Conservation (phyloP, 2,797 vertebrate species). For the Sebastolobus alascanus region DNA sequence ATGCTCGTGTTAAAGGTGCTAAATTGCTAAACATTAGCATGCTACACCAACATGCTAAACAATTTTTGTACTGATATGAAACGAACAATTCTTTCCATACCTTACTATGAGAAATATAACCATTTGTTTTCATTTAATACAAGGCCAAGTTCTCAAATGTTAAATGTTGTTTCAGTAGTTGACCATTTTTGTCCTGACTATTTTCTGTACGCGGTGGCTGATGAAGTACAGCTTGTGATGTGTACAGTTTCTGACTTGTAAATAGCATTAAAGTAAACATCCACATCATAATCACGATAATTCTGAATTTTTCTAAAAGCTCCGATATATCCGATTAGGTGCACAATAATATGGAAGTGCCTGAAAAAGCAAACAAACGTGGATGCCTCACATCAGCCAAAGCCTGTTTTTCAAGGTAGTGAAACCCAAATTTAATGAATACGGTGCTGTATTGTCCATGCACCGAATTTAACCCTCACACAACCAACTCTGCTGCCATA, state of each 20-base stretch:
- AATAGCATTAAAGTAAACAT: neutral
- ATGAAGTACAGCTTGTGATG: neutral
- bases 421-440: neutral
- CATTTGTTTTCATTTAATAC: too few relatives aligned
- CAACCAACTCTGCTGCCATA: neutral
- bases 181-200: too few relatives aligned
- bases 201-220: neutral
- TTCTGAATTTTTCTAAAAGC: neutral
- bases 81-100: too few relatives aligned
- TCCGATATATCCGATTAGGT: too few relatives aligned
- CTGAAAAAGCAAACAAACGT: neutral
- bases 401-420: neutral
- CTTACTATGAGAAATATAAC: too few relatives aligned
- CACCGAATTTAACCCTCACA: neutral
- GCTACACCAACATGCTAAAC: neutral
- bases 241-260: neutral
- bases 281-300: neutral
- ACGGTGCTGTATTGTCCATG: neutral
- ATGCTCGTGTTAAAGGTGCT: neutral
- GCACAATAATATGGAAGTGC: neutral
- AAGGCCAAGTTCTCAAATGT: neutral
- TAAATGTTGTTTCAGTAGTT: neutral
- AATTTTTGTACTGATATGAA: too few relatives aligned
- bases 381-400: neutral
- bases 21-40: neutral